Conservation (phyloP, 2,113 vertebrate species). For the Sebastes schlegelii region DNA sequence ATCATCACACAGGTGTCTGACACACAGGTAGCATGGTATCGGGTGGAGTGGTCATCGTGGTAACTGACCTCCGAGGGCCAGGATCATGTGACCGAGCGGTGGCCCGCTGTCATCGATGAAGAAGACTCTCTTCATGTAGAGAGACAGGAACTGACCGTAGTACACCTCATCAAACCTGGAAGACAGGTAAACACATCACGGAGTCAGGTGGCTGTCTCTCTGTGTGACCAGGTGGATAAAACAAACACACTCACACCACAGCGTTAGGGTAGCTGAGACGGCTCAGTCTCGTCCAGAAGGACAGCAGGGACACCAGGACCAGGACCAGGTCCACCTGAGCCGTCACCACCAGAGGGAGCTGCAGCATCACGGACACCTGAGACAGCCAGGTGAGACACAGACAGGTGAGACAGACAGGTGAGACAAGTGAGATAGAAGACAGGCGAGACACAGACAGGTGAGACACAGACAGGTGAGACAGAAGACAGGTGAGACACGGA, state of each 20-base stretch:
- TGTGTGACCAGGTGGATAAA: not conserved
- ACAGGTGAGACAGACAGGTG: not conserved
- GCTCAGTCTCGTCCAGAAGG: conserved; percentile 87
- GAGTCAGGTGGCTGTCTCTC: not conserved
- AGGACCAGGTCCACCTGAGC: conserved; percentile 87
- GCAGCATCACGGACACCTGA: conserved; percentile 61
- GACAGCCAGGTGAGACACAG: not conserved
- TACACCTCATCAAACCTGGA: conserved; percentile 97
- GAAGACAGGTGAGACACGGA: not conserved
- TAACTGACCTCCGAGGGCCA: conserved; percentile 92
- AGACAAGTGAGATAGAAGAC: too few species aligned
- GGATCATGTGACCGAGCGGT: conserved; percentile 94
- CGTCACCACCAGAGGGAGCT: conserved; percentile 86
- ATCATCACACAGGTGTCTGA: not conserved
- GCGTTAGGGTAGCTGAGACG: conserved; percentile 87
- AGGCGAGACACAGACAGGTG: too few species aligned
- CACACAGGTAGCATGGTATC: not conserved
- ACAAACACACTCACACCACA: conserved; percentile 90
- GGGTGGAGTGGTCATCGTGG: not conserved
- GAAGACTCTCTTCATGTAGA: conserved; percentile 97
- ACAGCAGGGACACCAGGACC: conserved; percentile 81
- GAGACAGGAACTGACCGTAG: conserved; percentile 95
- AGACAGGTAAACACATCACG: conserved; percentile 51
- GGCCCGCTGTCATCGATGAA: conserved; percentile 97
- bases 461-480: too few species aligned